Conservation (phyloP, 2,797 vertebrate species). For the Sebastes trivittatus region DNA sequence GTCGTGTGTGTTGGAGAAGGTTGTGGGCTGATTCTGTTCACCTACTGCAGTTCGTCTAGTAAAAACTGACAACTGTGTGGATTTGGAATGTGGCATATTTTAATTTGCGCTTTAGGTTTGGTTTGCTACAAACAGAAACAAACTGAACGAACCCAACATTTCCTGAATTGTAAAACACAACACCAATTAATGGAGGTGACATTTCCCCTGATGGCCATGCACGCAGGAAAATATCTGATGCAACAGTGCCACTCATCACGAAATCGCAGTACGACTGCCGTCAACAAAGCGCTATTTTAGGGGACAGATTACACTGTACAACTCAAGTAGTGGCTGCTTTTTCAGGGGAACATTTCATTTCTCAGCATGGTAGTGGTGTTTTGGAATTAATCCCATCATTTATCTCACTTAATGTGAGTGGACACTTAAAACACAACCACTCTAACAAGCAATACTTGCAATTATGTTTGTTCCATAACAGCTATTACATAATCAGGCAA, state of each 20-base stretch:
- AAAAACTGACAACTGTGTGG: neutral
- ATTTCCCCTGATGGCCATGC: neutral
- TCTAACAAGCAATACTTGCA: neutral
- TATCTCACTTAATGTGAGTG: neutral
- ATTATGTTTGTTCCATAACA: neutral
- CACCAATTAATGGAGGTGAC: neutral
- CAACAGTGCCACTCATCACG: constrained; percentile 20
- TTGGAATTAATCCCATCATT: neutral
- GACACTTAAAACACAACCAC: neutral
- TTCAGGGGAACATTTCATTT: neutral
- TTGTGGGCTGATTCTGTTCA: constrained; percentile 4
- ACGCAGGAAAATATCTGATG: constrained; percentile 15
- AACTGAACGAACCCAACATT: neutral
- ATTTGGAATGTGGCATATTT: neutral
- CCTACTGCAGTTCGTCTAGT: neutral
- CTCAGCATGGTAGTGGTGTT: neutral
- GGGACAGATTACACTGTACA: neutral
- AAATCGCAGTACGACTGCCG: constrained; percentile 4
- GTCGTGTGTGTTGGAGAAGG: neutral
- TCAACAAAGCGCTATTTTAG: neutral
- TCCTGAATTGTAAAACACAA: constrained; percentile 1
- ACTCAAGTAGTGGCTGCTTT: neutral
- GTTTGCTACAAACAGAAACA: neutral
- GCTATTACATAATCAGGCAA: neutral
- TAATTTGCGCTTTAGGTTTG: neutral